Conservation (phyloP, 1,140 invertebrate genomes). For the Drosophila varians region DNA sequence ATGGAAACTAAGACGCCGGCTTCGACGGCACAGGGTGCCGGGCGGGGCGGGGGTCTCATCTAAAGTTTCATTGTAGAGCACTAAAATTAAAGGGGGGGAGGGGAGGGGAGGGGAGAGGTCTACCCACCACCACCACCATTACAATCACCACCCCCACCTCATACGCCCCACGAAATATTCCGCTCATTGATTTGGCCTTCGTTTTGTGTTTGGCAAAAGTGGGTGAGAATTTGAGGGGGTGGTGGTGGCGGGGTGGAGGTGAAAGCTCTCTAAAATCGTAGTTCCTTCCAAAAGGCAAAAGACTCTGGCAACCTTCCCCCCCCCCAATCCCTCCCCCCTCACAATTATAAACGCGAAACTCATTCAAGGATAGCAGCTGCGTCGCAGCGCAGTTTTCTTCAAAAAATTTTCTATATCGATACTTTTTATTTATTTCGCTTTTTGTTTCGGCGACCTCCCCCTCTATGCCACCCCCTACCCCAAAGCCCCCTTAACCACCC, state of each 20-base stretch:
- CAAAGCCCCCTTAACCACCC: too few relatives aligned
- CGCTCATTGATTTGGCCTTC: conserved; percentile 60
- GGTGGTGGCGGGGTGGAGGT: too few relatives aligned
- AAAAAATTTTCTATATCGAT: conserved; percentile 65
- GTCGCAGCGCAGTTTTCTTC: conserved; percentile 51
- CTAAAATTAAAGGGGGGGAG: conserved; percentile 36
- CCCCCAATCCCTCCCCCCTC: not conserved
- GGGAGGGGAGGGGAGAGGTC: conserved; percentile 3
- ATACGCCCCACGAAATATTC: too few relatives aligned
- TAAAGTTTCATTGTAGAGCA: conserved; percentile 18
- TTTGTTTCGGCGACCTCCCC: conserved; percentile 32
- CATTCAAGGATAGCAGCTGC: conserved; percentile 43
- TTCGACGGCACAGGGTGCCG: not conserved
- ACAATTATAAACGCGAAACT: conserved; percentile 26
- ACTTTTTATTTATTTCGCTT: conserved; percentile 62
- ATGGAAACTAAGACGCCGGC: conserved; percentile 10
- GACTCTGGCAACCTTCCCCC: not conserved
- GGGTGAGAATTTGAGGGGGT: not conserved
- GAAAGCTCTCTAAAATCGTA: conserved; percentile 59
- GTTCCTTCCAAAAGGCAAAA: conserved; percentile 22
- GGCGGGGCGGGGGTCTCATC: not conserved
- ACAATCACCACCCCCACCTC: too few relatives aligned
- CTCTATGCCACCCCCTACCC: too few relatives aligned
- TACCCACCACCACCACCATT: not conserved
- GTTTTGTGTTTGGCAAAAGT: not conserved